phyloP scores from a whole-genome alignment of 2,113 vertebrate genomes.

The Salvelinus sp. region DNA sequence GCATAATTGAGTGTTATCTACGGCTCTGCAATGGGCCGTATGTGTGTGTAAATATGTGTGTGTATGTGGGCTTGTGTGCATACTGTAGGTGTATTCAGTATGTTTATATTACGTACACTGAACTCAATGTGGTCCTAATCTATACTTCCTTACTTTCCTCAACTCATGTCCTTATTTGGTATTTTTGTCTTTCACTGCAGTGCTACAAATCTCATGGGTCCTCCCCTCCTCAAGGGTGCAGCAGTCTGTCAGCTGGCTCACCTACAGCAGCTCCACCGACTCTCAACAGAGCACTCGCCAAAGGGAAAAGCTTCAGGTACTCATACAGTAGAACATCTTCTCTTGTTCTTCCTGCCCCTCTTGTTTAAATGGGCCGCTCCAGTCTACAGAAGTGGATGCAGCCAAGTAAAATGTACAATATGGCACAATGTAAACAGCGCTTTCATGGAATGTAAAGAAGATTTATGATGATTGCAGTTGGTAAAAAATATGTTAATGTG shows the following conservation, averaged over 20 bases:
- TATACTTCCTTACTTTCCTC: background rate
- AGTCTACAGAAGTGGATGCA: constrained; percentile 30
- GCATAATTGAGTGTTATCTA: background rate
- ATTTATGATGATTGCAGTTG: constrained; percentile 32
- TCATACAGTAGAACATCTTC: background rate
- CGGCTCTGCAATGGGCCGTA: too few species aligned
- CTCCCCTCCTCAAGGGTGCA: constrained; percentile 49
- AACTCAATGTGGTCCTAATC: background rate
- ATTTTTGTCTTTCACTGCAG: constrained; percentile 34
- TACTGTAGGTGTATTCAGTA: background rate
- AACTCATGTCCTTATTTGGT: background rate
- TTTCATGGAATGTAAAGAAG: constrained; percentile 27
- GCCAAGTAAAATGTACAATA: constrained; percentile 42
- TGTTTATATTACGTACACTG: background rate
- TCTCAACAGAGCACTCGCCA: constrained; percentile 64
- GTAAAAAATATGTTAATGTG: constrained; percentile 26
- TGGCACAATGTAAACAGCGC: constrained; percentile 37
- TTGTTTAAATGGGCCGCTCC: background rate
- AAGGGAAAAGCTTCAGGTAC: constrained; percentile 75
- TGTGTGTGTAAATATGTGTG: background rate
- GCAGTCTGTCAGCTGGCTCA: constrained; percentile 41
- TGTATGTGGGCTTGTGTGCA: constrained; percentile 12
- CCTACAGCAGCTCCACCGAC: constrained; percentile 48
- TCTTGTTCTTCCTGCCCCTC: background rate
- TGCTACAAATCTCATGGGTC: constrained; percentile 47